Conservation (phyloP, 30 jellyfish, hydroid and myxozoan genomes). For the Turritopsis dohrnii region DNA sequence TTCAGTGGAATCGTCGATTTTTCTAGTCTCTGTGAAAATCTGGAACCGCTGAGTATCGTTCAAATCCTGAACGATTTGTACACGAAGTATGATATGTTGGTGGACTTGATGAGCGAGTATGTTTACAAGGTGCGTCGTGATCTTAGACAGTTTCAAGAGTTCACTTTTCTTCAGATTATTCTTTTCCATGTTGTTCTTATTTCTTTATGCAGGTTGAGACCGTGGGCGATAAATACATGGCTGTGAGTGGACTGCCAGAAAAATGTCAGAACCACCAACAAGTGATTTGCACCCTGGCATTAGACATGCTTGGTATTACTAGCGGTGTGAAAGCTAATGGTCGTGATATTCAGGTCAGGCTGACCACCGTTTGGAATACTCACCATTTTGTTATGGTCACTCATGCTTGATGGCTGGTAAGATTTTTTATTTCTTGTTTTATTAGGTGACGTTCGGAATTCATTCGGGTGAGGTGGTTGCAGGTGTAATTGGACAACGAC, state of each 20-base stretch:
- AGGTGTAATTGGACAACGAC: slow-evolving; percentile 89
- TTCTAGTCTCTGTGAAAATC: slow-evolving; percentile 37
- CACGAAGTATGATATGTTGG: slow-evolving; percentile 42
- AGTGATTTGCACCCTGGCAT: slow-evolving; percentile 40
- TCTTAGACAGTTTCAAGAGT: not conserved
- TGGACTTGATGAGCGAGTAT: slow-evolving; percentile 32
- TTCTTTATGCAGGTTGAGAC: slow-evolving; percentile 35
- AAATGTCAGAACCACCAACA: slow-evolving; percentile 34
- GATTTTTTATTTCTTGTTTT: not conserved
- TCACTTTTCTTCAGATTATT: not conserved
- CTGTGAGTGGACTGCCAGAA: slow-evolving; percentile 53
- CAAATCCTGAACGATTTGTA: slow-evolving; percentile 36
- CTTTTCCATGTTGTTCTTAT: not conserved
- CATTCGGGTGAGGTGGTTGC: slow-evolving; percentile 99
- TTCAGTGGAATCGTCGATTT: slow-evolving; percentile 58
- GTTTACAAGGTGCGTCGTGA: slow-evolving; percentile 46
- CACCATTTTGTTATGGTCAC: not conserved
- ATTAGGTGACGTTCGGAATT: slow-evolving; percentile 87
- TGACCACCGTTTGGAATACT: not conserved
- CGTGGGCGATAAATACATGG: slow-evolving; percentile 46
- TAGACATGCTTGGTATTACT: slow-evolving; percentile 40
- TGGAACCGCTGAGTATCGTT: slow-evolving; percentile 42
- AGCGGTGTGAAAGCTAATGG: slow-evolving; percentile 23
- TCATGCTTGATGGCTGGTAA: not conserved
- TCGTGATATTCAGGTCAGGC: slow-evolving; percentile 30